A percentile compares a stretch with the other conserved stretches of the same genome.
Evolutionary conservation across 2,888 invertebrate genomes (phyloP).

Genomic region (Leptinotarsa haldemani): DNA sequence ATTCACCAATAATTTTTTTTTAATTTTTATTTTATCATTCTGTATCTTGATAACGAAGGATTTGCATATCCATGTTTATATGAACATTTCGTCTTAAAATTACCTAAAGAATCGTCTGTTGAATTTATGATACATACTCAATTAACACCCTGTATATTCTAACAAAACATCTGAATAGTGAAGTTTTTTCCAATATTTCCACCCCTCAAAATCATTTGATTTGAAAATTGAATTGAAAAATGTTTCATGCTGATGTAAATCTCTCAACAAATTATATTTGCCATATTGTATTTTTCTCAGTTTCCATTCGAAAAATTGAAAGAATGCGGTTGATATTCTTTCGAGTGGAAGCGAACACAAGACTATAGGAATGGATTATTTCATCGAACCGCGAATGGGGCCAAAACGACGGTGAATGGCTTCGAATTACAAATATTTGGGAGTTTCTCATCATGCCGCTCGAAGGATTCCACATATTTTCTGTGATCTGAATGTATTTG

Average conservation of each 20-base stretch:
- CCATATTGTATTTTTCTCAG: constrained; percentile 54
- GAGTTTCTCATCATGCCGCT: constrained; percentile 27
- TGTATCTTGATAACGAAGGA: no score
- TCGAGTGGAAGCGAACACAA: constrained; percentile 46
- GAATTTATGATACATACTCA: no score
- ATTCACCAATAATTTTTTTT: no score
- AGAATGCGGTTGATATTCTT: constrained; percentile 53
- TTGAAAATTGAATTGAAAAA: constrained; percentile 15
- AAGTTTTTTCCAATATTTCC: neutral
- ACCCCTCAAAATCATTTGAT: neutral
- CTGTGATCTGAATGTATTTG: neutral
- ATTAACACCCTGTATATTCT: no score
- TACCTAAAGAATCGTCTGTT: no score
- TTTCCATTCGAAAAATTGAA: constrained; percentile 57
- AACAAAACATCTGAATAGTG: neutral
- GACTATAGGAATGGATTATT: constrained; percentile 48
- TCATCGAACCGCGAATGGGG: constrained; percentile 49
- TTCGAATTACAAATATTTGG: constrained; percentile 56
- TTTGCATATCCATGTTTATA: no score
- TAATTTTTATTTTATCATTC: no score
- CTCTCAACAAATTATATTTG: constrained; percentile 54
- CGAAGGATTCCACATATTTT: constrained; percentile 21
- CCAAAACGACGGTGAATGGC: constrained; percentile 48
- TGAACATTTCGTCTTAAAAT: no score
- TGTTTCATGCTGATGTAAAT: constrained; percentile 33